A percentile compares a stretch with the other conserved stretches of the same genome.
phyloP scores from a whole-genome alignment of 2,888 invertebrate genomes.

The Spisula subtruncata region DNA sequence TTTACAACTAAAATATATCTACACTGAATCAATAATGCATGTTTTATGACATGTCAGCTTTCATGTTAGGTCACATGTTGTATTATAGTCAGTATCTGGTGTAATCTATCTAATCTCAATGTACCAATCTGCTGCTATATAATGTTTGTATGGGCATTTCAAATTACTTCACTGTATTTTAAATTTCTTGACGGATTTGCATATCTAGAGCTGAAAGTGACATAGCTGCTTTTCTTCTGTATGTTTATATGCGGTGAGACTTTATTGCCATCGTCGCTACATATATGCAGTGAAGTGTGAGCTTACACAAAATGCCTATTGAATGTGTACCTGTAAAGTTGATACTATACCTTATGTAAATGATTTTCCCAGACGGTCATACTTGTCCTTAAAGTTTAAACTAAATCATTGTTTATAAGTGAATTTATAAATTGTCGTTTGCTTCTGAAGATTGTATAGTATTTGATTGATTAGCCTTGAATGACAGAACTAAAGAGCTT shows the following conservation, averaged over 20 bases:
- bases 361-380: neutral
- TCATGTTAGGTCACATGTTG: neutral
- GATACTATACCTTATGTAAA: too few species aligned
- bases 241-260: too few species aligned
- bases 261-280: too few species aligned
- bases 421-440: neutral
- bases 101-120: neutral
- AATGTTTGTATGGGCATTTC: neutral
- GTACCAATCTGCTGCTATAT: neutral
- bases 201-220: neutral
- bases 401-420: neutral
- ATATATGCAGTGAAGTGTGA: neutral
- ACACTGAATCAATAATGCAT: neutral
- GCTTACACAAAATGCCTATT: neutral
- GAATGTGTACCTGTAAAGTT: neutral
- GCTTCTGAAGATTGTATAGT: too few species aligned
- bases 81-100: neutral
- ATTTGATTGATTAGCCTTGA: too few species aligned
- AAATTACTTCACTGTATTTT: neutral
- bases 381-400: neutral
- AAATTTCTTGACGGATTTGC: neutral
- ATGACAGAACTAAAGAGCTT: too few species aligned
- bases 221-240: too few species aligned
- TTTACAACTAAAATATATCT: neutral
- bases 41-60: slow-evolving; percentile 5